Percentiles rank a stretch among this genome's conserved stretches.
phyloP scores from a whole-genome alignment of 1,140 invertebrate genomes.

The Panagrolaimus sp. region DNA sequence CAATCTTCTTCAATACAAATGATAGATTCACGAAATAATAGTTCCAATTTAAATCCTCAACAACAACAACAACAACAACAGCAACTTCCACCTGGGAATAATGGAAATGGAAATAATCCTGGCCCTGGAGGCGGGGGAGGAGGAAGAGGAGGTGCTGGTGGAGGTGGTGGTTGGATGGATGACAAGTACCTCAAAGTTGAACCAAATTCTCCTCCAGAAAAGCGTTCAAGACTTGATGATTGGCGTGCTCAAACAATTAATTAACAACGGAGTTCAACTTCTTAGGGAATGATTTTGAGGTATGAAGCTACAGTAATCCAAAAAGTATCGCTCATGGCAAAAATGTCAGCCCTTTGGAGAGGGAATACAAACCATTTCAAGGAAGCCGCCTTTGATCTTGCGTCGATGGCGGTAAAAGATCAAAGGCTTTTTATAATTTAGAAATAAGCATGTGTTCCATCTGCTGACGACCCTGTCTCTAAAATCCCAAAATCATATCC shows the following conservation, averaged over 20 bases:
- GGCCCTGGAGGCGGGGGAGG: not conserved
- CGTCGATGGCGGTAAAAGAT: too few species aligned
- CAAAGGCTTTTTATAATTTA: too few species aligned
- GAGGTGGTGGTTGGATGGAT: conserved; percentile 31
- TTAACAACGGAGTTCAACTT: not conserved
- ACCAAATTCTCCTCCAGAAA: conserved; percentile 54
- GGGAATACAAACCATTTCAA: too few species aligned
- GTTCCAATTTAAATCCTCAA: not conserved
- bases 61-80: conserved; percentile 17
- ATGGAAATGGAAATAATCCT: not conserved
- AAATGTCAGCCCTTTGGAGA: too few species aligned
- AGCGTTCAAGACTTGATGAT: conserved; percentile 47
- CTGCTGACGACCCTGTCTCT: too few species aligned
- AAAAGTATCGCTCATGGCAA: too few species aligned
- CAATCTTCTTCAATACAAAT: conserved; percentile 14
- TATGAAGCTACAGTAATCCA: too few species aligned
- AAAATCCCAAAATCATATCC: too few species aligned
- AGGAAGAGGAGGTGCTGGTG: conserved; percentile 11
- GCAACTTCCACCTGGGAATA: conserved; percentile 2
- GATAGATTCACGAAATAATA: not conserved
- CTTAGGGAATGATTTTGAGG: too few species aligned
- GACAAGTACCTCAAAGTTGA: conserved; percentile 49
- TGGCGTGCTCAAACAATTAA: conserved; percentile 26
- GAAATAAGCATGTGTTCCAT: too few species aligned
- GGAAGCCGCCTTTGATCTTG: too few species aligned